Evolutionary conservation across 1,140 invertebrate species (phyloP).

Genomic region (Brachionus paranguensis): DNA sequence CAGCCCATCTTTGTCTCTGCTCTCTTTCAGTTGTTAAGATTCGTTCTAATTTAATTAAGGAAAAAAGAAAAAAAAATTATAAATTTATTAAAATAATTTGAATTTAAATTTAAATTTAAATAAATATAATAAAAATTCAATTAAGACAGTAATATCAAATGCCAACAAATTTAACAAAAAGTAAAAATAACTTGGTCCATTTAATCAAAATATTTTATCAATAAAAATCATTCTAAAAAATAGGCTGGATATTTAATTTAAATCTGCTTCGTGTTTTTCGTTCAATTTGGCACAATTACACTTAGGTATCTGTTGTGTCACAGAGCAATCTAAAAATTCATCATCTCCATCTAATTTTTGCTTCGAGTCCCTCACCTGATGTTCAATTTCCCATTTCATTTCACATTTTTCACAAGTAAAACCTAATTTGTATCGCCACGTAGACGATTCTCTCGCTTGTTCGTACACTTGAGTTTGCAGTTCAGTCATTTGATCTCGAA

Average conservation of each 20-base stretch:
- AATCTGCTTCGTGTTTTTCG: background rate
- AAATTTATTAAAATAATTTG: background rate
- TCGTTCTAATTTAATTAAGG: no score
- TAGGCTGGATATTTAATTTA: background rate
- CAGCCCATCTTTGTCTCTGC: no score
- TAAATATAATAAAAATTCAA: background rate
- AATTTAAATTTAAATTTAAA: background rate
- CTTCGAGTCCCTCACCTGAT: slow-evolving; percentile 29
- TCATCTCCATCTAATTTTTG: background rate
- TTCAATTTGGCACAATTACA: slow-evolving; percentile 26
- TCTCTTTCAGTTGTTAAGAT: no score
- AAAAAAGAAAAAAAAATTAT: background rate
- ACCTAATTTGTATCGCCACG: slow-evolving; percentile 31
- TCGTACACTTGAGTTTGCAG: slow-evolving; percentile 39
- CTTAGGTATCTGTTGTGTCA: slow-evolving; percentile 26
- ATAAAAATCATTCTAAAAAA: background rate
- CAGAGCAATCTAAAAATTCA: slow-evolving; percentile 29
- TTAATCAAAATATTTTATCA: background rate
- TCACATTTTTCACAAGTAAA: slow-evolving; percentile 39
- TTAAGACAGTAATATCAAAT: background rate
- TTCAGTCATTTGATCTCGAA: slow-evolving; percentile 37
- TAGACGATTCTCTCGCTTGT: slow-evolving; percentile 14
- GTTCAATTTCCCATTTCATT: slow-evolving; percentile 39
- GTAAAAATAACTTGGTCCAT: background rate
- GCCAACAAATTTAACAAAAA: background rate